These are phyloP conservation scores for Troilus luridus DNA, from an alignment of 2,888 invertebrate species.

Conservation along the genomic window DNA sequence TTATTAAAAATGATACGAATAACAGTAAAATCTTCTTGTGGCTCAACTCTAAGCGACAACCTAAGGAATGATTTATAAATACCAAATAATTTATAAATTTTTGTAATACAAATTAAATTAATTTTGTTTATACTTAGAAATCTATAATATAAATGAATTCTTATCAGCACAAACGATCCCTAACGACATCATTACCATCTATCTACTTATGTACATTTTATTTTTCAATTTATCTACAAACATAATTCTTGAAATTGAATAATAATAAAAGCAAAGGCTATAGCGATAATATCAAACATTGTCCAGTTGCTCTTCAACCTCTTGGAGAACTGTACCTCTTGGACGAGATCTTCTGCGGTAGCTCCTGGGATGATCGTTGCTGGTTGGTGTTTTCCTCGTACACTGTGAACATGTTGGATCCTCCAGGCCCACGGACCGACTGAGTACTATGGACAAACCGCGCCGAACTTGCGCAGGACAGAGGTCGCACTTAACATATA, in stretches of 20 bases:
- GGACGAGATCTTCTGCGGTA: background rate
- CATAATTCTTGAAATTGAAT: background rate
- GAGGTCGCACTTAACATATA: background rate
- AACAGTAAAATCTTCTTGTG: too few relatives aligned
- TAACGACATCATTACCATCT: too few relatives aligned
- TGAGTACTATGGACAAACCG: background rate
- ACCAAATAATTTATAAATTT: too few relatives aligned
- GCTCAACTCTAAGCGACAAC: too few relatives aligned
- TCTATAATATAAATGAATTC: too few relatives aligned
- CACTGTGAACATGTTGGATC: background rate
- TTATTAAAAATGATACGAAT: too few relatives aligned
- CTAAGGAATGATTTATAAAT: too few relatives aligned
- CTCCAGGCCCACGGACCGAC: background rate
- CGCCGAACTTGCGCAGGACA: background rate
- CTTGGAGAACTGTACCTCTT: background rate
- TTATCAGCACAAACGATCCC: too few relatives aligned
- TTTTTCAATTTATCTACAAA: background rate
- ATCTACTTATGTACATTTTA: too few relatives aligned
- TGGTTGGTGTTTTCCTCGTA: background rate
- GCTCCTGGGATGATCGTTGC: background rate
- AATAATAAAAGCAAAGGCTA: too few relatives aligned
- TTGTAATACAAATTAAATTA: too few relatives aligned
- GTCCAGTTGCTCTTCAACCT: background rate
- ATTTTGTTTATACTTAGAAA: too few relatives aligned
- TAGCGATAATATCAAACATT: background rate